A percentile compares a stretch with the other conserved stretches of the same genome.
Evolutionary conservation across 1,140 invertebrate genomes (phyloP).

Genomic region (Drosophila obscura): DNA sequence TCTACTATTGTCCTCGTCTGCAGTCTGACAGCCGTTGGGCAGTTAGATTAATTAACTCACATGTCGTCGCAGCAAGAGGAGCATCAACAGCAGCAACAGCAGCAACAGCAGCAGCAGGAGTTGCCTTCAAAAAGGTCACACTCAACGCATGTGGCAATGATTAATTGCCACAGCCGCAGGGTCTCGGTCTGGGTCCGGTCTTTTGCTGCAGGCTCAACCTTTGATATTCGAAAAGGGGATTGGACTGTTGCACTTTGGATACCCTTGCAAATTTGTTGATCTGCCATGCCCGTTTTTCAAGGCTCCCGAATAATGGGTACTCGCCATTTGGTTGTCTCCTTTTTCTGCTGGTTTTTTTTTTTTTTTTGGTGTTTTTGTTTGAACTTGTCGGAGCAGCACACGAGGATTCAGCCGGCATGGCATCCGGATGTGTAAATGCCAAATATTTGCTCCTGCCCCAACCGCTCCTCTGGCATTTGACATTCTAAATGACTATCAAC

Average conservation of each 20-base stretch:
- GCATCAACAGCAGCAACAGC: neutral
- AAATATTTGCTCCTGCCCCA: slow-evolving; percentile 42
- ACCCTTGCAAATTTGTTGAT: too few species aligned
- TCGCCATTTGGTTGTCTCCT: too few species aligned
- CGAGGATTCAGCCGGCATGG: neutral
- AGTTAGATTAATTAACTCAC: slow-evolving; percentile 79
- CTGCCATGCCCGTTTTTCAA: too few species aligned
- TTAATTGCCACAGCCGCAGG: slow-evolving; percentile 46
- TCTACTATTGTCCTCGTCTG: slow-evolving; percentile 14
- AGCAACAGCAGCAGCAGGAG: slow-evolving; percentile 1
- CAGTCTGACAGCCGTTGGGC: slow-evolving; percentile 57
- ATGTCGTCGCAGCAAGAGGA: slow-evolving; percentile 49
- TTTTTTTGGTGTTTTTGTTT: too few species aligned
- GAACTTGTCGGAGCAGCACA: too few species aligned
- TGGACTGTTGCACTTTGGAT: slow-evolving; percentile 14
- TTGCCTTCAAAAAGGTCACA: slow-evolving; percentile 49
- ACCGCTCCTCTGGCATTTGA: slow-evolving; percentile 13
- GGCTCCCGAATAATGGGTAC: too few species aligned
- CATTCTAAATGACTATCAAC: slow-evolving; percentile 52
- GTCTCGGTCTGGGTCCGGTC: too few species aligned
- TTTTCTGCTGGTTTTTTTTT: too few species aligned
- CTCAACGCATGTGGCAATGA: slow-evolving; percentile 64
- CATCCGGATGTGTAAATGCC: slow-evolving; percentile 31
- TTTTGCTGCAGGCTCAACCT: slow-evolving; percentile 21
- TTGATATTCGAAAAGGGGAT: slow-evolving; percentile 3